Base-by-base conservation (phyloP, 2,113 vertebrate species). In the Leptobrachium leishanense region DNA sequence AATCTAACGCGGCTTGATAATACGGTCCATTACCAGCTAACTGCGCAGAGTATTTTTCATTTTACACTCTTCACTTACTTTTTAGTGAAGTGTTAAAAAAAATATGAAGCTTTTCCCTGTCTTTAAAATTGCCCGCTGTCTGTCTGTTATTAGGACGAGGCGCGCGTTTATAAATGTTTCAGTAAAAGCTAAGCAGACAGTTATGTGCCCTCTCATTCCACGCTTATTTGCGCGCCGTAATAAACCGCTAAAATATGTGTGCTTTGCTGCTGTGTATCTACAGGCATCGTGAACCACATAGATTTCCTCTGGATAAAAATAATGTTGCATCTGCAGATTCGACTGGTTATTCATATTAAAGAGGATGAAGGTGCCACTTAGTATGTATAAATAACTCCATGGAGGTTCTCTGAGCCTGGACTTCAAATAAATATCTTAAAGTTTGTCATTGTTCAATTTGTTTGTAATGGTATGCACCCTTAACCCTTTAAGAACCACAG, bases 81-180 rank as follows among this genome's bases (percentile, higher is more conserved):
- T 92, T 94, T 91, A 89, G 90, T 88, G 89, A 90, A 92, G 91
- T 94, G 93, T 93, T 93, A 91, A 93, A 92, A 93, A 92, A 93
- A 93, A 94, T 93, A 92, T 93, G 92, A 94, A 92, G 92, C 93
- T 92, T 94, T 93, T 93, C 90, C 92, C 88, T 89, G 20, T 91
- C 90, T 93, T 91, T 92, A 88, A 91, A 92, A 93, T 93, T 92
- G 93, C 91, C 90, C 84, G 86, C 91, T 92, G 92, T 90, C 93
- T 93, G 91, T 94, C 92, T 94, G 91, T 92, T 95, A 94, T 92
- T 93, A 92, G 91, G 91, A 85, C 90, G 88, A 92, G 93, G 94
- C 94, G 92, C 91, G 93, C 92, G 93, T 92, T 94, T 95, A 95
- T 94, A 95, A 95, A 95, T 94, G 93, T 94, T 94, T 95, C 93